Conservation (phyloP, 2,888 invertebrate genomes). For the Troglohyphantes excavatus region DNA sequence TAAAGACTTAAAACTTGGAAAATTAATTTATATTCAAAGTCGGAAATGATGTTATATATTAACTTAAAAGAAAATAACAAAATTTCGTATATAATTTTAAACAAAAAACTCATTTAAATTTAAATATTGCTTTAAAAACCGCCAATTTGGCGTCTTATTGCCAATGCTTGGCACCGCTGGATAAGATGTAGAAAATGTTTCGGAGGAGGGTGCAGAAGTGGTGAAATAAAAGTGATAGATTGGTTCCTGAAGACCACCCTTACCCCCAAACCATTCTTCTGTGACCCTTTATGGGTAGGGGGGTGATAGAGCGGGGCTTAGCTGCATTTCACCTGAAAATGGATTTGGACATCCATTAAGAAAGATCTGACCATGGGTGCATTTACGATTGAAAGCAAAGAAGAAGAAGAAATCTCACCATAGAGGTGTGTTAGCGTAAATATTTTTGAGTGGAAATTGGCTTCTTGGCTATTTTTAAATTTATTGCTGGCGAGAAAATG, state of each 20-base stretch:
- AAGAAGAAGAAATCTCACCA: neutral
- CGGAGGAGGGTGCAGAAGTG: slow-evolving; percentile 12
- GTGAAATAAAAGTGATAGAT: slow-evolving; percentile 59
- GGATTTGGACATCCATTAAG: slow-evolving; percentile 70
- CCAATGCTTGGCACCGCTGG: neutral
- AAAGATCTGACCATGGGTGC: slow-evolving; percentile 15
- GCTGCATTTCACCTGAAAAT: slow-evolving; percentile 53
- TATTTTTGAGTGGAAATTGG: neutral
- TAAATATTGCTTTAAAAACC: too few species aligned
- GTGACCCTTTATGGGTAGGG: slow-evolving; percentile 13
- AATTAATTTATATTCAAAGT: too few species aligned
- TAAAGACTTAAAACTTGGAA: too few species aligned
- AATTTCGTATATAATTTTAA: too few species aligned
- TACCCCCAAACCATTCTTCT: neutral
- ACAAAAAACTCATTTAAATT: too few species aligned
- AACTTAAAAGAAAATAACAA: too few species aligned
- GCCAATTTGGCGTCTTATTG: neutral
- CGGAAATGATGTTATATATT: too few species aligned
- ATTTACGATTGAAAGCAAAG: neutral
- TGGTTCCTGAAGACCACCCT: slow-evolving; percentile 50
- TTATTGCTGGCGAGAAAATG: slow-evolving; percentile 25
- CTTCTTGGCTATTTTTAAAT: neutral
- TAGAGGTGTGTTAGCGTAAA: neutral
- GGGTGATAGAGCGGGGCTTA: neutral
- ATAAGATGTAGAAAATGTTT: neutral